Base-by-base conservation (phyloP, 1,140 invertebrate genomes). In the Macrocentrus cingulum region DNA sequence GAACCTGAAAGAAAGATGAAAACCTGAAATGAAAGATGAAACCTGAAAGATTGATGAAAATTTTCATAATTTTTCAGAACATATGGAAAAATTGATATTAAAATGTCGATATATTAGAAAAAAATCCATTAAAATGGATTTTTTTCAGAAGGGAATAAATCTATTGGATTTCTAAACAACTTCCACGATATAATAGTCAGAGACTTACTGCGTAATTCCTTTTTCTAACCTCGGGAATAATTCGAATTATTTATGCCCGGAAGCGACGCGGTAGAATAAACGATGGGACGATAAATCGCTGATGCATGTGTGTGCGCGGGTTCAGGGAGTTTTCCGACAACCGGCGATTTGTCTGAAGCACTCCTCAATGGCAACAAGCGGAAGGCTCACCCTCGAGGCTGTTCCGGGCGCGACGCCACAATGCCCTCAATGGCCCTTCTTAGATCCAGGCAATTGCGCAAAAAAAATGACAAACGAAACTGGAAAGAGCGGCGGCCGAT, bases 271-370 rank as follows among this genome's bases (percentile, higher is more conserved):
- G 25, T 29, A 9, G 25, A 29, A 29, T 29, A 29, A 29, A 29
- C 25, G 25, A 58, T 29, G 25, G 25, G 5, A 62, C 69, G 65
- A 75, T 75, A 75, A 75, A 76, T 75, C 66, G 20, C 42, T 54
- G 37, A 53, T 51, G 60, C 63, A 61, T 60, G 64, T 60, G 58
- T 59, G 59, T 66, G 15, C 22, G 20, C 36, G 53, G 19, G 53
- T 42, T 50, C 68, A 76, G 73, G 57, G 68, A 69, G 65, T 74
- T 72, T 70, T 65, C 67, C 70, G 68, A 72, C 71, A 76, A 77
- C 66, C 68, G 67, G 62, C 75, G 75, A 79, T 79, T 79, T 76
- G 75, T 79, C 75, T 77, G 20, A 41, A 36, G 19, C 22, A 20
- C 16, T 16, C 23, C 68, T 70, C 72, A 73, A 73, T 72, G 66